Conservation (phyloP, 2,113 vertebrate genomes). For the Sinocyclocheilus anophthalmus region DNA sequence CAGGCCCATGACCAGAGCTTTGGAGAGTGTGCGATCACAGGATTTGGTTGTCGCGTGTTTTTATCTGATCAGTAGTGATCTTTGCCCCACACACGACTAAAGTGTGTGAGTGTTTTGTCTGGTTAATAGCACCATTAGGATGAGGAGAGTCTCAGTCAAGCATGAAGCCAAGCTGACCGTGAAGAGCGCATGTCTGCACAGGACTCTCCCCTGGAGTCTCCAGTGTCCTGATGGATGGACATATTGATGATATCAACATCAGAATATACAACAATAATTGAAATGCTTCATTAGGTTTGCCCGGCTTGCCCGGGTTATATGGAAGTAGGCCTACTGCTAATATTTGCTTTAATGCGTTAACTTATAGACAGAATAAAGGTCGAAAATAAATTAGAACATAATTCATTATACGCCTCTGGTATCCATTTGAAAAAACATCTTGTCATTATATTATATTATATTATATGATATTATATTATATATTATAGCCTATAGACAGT, state of each 20-base stretch:
- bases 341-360: background rate
- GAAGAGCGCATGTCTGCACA: conserved; percentile 59
- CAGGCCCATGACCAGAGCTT: background rate
- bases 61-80: conserved; percentile 16
- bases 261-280: conserved; percentile 1
- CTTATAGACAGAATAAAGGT: background rate
- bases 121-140: conserved; percentile 71
- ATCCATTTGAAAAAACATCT: background rate
- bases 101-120: conserved; percentile 44
- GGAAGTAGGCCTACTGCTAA: background rate
- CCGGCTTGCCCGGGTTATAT: background rate
- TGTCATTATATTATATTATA: background rate
- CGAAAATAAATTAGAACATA: too few relatives aligned
- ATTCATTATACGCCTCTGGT: too few relatives aligned
- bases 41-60: background rate
- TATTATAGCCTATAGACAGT: background rate
- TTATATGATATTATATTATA: conserved; percentile 11
- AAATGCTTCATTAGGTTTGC: conserved; percentile 2
- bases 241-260: conserved; percentile 20
- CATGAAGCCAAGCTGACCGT: conserved; percentile 51
- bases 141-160: conserved; percentile 48
- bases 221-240: conserved; percentile 26
- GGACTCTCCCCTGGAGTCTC: conserved; percentile 20
- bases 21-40: conserved; percentile 13
- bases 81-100: conserved; percentile 18